phyloP scores from a whole-genome alignment of 1,140 invertebrate genomes.

The Lepidotrigona ventralis region DNA sequence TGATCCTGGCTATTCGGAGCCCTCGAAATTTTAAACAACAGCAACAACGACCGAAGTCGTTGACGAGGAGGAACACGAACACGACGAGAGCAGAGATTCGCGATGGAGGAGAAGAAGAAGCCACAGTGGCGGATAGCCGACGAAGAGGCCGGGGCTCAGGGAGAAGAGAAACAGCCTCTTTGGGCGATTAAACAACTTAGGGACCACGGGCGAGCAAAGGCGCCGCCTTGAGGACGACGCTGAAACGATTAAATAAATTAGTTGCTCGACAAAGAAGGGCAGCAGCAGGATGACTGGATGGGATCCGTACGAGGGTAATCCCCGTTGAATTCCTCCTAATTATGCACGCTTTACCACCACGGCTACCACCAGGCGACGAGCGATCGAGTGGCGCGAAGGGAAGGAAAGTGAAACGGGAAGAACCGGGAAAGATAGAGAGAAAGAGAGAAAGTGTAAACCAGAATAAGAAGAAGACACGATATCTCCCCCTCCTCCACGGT shows the following conservation, averaged over 20 bases:
- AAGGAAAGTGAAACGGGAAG: slow-evolving; percentile 15
- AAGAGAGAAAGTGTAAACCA: not conserved
- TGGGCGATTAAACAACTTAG: slow-evolving; percentile 71
- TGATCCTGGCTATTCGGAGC: not conserved
- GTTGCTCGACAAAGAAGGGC: slow-evolving; percentile 77
- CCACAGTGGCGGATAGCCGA: slow-evolving; percentile 3
- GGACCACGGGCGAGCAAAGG: slow-evolving; percentile 69
- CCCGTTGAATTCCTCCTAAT: slow-evolving; percentile 79
- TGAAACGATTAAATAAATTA: slow-evolving; percentile 78
- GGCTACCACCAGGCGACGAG: slow-evolving; percentile 65
- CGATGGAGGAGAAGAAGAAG: slow-evolving; percentile 28
- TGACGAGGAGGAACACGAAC: slow-evolving; percentile 7
- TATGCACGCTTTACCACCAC: slow-evolving; percentile 78
- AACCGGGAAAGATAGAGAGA: not conserved
- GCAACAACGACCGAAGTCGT: slow-evolving; percentile 8
- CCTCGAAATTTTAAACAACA: slow-evolving; percentile 52
- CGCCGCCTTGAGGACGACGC: slow-evolving; percentile 69
- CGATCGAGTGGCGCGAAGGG: slow-evolving; percentile 2
- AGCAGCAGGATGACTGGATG: slow-evolving; percentile 75
- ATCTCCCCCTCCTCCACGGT: not conserved
- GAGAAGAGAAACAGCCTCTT: slow-evolving; percentile 65
- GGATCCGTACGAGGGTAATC: slow-evolving; percentile 77
- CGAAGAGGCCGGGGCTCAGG: slow-evolving; percentile 30
- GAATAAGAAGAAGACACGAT: slow-evolving; percentile 28
- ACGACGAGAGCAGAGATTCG: slow-evolving; percentile 38